These are phyloP conservation scores for Clupea harengus DNA, from an alignment of 2,113 vertebrate species.

Conservation along the genomic window DNA sequence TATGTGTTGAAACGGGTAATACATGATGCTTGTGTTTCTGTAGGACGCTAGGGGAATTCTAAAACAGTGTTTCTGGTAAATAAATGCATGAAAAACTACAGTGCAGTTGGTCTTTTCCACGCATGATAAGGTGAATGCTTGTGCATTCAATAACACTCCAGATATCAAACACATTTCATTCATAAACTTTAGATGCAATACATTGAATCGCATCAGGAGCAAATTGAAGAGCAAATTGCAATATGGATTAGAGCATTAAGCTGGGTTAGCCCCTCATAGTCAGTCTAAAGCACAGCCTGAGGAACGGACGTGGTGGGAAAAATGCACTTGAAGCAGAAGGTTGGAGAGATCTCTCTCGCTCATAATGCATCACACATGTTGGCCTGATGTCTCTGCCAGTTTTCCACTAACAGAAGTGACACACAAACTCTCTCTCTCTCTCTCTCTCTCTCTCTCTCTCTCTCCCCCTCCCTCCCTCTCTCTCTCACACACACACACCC, in stretches of 20 bases:
- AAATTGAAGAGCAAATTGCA: conserved; percentile 2
- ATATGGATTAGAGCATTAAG: not conserved
- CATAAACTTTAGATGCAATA: not conserved
- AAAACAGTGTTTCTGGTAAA: not conserved
- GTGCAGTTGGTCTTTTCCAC: not conserved
- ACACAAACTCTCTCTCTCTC: not conserved
- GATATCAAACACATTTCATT: not conserved
- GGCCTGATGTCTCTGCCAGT: conserved; percentile 34
- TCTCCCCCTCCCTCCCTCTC: too few species aligned
- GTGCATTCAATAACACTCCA: not conserved
- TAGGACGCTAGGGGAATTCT: not conserved
- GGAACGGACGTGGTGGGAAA: conserved; percentile 19
- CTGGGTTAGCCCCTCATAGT: not conserved
- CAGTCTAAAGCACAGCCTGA: not conserved
- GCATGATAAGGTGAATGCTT: not conserved
- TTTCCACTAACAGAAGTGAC: conserved; percentile 16
- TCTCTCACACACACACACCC: not conserved
- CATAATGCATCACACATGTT: conserved; percentile 45
- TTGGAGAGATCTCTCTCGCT: conserved; percentile 34
- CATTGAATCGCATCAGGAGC: not conserved
- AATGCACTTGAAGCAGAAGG: conserved; percentile 34
- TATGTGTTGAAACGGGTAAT: not conserved
- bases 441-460: not conserved
- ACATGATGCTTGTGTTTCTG: not conserved
- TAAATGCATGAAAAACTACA: not conserved